phyloP scores from a whole-genome alignment of 1,140 invertebrate species.

The Trichoplusia ni region DNA sequence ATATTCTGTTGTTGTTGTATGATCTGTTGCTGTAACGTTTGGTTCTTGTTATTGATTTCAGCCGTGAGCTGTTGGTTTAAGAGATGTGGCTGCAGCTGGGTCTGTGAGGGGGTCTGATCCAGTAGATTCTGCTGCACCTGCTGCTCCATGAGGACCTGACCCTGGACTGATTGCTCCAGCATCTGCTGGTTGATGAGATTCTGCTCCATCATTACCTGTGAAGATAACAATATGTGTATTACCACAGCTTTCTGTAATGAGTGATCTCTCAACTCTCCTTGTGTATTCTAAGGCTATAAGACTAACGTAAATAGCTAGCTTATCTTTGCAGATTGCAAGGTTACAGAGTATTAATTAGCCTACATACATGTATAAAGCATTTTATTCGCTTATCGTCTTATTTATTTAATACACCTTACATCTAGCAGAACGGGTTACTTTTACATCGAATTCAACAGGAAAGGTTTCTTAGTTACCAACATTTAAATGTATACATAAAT shows the following conservation, averaged over 20 bases:
- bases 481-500: too few species aligned
- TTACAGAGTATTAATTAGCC: too few species aligned
- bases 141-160: constrained; percentile 67
- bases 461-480: too few species aligned
- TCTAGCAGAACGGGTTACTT: too few species aligned
- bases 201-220: constrained; percentile 80
- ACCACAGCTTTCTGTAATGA: background rate
- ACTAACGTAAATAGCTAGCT: too few species aligned
- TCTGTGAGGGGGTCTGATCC: constrained; percentile 68
- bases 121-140: constrained; percentile 70
- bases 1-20: constrained; percentile 75
- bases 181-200: constrained; percentile 84
- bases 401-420: too few species aligned
- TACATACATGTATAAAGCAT: too few species aligned
- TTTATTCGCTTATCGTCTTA: too few species aligned
- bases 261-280: too few species aligned
- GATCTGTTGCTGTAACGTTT: constrained; percentile 71
- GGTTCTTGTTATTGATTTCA: constrained; percentile 76
- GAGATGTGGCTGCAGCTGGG: constrained; percentile 53
- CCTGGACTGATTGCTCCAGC: constrained; percentile 80
- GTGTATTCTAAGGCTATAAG: too few species aligned
- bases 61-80: constrained; percentile 62
- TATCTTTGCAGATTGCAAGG: too few species aligned
- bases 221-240: background rate
- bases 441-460: too few species aligned